These are phyloP conservation scores for Iguana delicatissima DNA, from an alignment of 2,797 vertebrate genomes.

Conservation along the genomic window DNA sequence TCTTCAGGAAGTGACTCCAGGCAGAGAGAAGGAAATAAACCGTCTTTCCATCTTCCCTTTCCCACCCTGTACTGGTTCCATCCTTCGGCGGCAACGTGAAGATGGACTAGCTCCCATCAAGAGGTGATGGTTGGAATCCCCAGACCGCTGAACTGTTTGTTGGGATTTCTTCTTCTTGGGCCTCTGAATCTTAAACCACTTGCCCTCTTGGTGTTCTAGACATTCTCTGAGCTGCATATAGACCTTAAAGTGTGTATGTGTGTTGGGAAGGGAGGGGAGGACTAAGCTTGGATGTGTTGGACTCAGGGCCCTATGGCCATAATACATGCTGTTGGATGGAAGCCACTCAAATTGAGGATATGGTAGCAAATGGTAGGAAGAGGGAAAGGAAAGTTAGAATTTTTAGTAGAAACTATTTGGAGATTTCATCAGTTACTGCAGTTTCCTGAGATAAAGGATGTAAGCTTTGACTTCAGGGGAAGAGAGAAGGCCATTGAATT, in stretches of 20 bases:
- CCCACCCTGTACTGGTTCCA: conserved; percentile 91
- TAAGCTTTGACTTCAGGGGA: no score
- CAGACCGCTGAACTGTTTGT: not conserved
- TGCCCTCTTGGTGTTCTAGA: not conserved
- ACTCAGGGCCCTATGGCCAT: no score
- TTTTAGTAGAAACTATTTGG: no score
- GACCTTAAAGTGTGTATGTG: not conserved
- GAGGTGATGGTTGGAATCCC: conserved; percentile 67
- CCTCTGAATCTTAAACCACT: not conserved
- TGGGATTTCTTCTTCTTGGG: not conserved
- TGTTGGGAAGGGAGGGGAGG: not conserved
- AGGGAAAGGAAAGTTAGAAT: no score
- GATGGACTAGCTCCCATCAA: conserved; percentile 75
- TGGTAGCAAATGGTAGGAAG: no score
- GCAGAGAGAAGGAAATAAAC: conserved; percentile 93
- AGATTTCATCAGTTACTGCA: no score
- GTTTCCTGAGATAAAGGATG: no score
- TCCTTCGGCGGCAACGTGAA: conserved; percentile 87
- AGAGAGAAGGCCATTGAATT: no score
- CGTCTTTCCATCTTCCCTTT: conserved; percentile 94
- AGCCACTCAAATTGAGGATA: no score
- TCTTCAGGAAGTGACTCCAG: conserved; percentile 77
- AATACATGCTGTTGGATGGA: no score
- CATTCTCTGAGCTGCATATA: not conserved
- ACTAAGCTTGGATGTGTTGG: no score